Percentiles rank a stretch among this genome's conserved stretches.
These are phyloP conservation scores for Indicator maculatus DNA, from an alignment of 2,113 vertebrate species.

Conservation along the genomic window DNA sequence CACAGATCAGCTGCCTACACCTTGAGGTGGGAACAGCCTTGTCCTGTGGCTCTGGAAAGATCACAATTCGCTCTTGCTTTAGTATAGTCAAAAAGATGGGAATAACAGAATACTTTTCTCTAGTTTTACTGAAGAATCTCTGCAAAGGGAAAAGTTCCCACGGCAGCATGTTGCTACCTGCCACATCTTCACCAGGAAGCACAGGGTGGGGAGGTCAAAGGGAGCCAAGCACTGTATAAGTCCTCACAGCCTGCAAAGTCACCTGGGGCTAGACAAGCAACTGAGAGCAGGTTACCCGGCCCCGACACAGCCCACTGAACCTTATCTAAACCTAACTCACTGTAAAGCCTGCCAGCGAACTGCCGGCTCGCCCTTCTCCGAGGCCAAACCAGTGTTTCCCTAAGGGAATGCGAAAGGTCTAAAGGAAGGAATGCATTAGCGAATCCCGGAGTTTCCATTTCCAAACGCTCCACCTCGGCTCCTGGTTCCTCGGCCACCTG, in stretches of 20 bases:
- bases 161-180: background rate
- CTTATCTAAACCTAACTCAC: fast-evolving
- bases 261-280: background rate
- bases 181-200: background rate
- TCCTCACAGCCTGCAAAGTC: background rate
- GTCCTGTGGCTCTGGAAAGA: background rate
- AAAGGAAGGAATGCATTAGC: fast-evolving
- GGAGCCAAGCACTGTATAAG: fast-evolving
- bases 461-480: background rate
- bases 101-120: background rate
- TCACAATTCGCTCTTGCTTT: background rate
- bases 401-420: background rate
- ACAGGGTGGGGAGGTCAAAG: fast-evolving
- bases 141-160: background rate
- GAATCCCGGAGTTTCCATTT: background rate
- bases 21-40: background rate
- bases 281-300: fast-evolving
- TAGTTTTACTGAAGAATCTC: background rate
- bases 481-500: background rate
- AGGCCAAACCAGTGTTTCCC: background rate
- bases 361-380: background rate
- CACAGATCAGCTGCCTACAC: background rate
- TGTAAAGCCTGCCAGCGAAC: background rate
- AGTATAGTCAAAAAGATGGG: background rate
- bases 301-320: background rate